Evolutionary conservation across 1,140 invertebrate species (phyloP).

Genomic region (Riptortus pedestris): DNA sequence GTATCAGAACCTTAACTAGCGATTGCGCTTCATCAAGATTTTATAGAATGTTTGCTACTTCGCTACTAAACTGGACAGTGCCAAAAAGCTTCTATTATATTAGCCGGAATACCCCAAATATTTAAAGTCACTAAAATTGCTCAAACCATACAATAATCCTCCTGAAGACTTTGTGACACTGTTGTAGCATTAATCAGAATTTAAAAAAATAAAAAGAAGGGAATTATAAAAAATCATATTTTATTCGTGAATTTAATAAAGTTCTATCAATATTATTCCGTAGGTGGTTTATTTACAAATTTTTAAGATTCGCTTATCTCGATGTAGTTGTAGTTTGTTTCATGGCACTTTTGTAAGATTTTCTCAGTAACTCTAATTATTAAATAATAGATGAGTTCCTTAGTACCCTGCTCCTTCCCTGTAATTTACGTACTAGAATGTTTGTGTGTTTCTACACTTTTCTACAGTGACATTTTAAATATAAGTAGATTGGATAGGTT

Average conservation of each 20-base stretch:
- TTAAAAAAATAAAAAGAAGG: not conserved
- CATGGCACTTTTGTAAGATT: conserved; percentile 20
- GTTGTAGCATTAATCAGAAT: conserved; percentile 5
- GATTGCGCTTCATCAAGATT: not conserved
- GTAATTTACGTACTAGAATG: conserved; percentile 11
- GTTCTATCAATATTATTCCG: not conserved
- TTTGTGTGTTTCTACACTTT: conserved; percentile 24
- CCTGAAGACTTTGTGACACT: conserved; percentile 24
- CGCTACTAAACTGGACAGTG: conserved; percentile 19
- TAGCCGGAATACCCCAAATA: conserved; percentile 25
- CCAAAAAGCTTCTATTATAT: conserved; percentile 25
- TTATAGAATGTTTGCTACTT: not conserved
- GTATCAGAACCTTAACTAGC: not conserved
- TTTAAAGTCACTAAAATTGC: conserved; percentile 27
- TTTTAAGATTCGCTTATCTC: conserved; percentile 21
- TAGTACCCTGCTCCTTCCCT: not conserved
- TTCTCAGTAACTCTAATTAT: conserved; percentile 18
- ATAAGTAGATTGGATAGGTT: not conserved
- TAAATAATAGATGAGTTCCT: conserved; percentile 21
- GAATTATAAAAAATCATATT: not conserved
- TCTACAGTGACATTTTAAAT: conserved; percentile 2
- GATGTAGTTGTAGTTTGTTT: conserved; percentile 16
- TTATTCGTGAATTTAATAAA: not conserved
- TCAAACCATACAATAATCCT: conserved; percentile 29
- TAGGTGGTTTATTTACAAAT: not conserved